Base-by-base conservation (phyloP, 1,140 invertebrate genomes). In the Eupristina koningsbergeri region DNA sequence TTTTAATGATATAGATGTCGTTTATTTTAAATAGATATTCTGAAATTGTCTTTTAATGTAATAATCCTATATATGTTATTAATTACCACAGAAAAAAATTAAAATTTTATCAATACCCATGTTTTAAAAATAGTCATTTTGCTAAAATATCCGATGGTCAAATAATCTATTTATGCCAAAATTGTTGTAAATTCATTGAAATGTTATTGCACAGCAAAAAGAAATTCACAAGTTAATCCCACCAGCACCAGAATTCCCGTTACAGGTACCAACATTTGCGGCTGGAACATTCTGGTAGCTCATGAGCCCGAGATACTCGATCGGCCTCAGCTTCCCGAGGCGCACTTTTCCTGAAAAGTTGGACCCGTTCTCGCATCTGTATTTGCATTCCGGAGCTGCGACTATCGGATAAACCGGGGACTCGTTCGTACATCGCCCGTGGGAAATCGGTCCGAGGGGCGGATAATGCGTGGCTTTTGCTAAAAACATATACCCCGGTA, bases 401-500 rank as follows among this genome's bases (percentile, higher is more conserved):
- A 1, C 47, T 17, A 50, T 50, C 15, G 8, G 47, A 50, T 64
- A 69, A 69, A 69, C 34, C 34, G 36, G 17, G 15, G 36, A n/a
- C n/a, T 69, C n/a, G 67, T 34, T 29, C 63, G 31, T 64, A 6
- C 63, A 45, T n/a, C n/a, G 61, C 17, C 63, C 77, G 77, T 79
- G 63, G 77, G 77, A 79, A 79, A 47, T 67, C 7, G n/a, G 53
- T 50, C 22, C 50, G 15, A 19, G 50, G 41, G 39, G 39, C n/a
- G 63, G 39, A 50, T 79, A 67, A 67, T 79, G 39, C 19, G 39
- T 61, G 45, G 61, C 41, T 47, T 41, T 45, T 45, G 63, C n/a
- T 67, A 79, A 67, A 67, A 39, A 34, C 8, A 26, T 19, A 17
- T 19, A 2, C 50, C 11, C 7, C 50, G 9, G 50, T 53, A 53